Evolutionary conservation across 2,113 vertebrate species (phyloP), one percentile per base, ranked within the genome.

Genomic region (Myiozetetes cayanensis): DNA sequence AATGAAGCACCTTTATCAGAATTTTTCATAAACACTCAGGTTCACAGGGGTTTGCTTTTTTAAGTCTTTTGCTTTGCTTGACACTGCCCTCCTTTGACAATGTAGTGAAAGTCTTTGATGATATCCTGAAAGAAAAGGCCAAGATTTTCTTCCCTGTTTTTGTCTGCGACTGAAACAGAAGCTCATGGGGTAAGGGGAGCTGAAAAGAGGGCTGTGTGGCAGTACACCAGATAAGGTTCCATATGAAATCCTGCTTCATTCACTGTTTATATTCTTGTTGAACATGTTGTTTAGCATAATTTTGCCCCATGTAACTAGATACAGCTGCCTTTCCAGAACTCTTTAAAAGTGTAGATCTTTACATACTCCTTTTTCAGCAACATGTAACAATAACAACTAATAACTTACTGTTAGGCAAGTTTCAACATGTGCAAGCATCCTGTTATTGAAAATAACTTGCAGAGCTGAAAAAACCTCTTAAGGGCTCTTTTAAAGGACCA

Each of bases 1-100:
- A 50, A 68, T 0, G 0, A 23, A 89, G 74, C 5, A 52, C 41
- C 24, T 87, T 47, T 61, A 50, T 44, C 22, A 27, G 56, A 39
- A 41, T 67, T 85, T 85, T 85, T 59, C 66, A n/a, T 41, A 78
- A 95, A 87, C 30, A 49, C 30, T 76, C n/a, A 33, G 23, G 61
- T 91, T 87, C 23, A 1, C 5, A 23, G 16, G 31, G 15, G 2
- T 65, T 82, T 70, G 50, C 13, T 3, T 77, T 56, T 72, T 28
- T 9, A 80, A 52, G 31, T 22, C 33, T 65, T 93, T 85, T 91
- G 52, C 89, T 94, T 84, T 94, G 68, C 77, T 85, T 75, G 77
- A 90, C 61, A 79, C 73, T 94, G 93, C 79, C 91, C 86, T 91
- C 86, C 83, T 80, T 94, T 92, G 87, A 85, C 87, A 89, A 71